These are phyloP conservation scores for Pelosia muscerda DNA, from an alignment of 2,888 invertebrate genomes.

Conservation along the genomic window DNA sequence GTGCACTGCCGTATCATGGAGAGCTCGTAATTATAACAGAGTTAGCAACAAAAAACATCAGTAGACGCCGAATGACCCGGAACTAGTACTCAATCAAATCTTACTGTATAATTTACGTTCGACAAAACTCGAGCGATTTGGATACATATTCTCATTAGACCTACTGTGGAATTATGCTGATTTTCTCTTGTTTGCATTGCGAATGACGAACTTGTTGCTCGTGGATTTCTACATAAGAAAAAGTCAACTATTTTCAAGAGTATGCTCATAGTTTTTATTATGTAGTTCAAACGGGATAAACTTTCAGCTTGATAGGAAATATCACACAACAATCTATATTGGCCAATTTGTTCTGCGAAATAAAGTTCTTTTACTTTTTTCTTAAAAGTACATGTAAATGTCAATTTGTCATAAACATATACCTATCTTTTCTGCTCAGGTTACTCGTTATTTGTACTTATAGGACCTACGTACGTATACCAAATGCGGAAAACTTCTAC, in stretches of 20 bases:
- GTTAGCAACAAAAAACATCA: conserved; percentile 59
- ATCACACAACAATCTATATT: too few species aligned
- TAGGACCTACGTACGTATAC: neutral
- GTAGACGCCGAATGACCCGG: conserved; percentile 71
- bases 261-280: neutral
- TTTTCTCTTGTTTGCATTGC: too few species aligned
- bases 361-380: too few species aligned
- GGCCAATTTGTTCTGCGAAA: too few species aligned
- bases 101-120: conserved; percentile 38
- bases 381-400: too few species aligned
- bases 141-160: conserved; percentile 24
- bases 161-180: neutral
- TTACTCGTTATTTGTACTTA: too few species aligned
- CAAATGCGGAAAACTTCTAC: neutral
- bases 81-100: conserved; percentile 65
- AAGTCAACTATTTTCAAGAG: too few species aligned
- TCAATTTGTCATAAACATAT: too few species aligned
- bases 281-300: neutral
- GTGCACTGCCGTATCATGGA: conserved; percentile 26
- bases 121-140: conserved; percentile 34
- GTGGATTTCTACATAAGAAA: too few species aligned
- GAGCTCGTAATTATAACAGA: conserved; percentile 46
- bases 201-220: too few species aligned
- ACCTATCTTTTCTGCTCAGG: too few species aligned
- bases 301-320: neutral